Conservation (phyloP, 2,113 vertebrate genomes). For the Poeciliopsis occidentalis region DNA sequence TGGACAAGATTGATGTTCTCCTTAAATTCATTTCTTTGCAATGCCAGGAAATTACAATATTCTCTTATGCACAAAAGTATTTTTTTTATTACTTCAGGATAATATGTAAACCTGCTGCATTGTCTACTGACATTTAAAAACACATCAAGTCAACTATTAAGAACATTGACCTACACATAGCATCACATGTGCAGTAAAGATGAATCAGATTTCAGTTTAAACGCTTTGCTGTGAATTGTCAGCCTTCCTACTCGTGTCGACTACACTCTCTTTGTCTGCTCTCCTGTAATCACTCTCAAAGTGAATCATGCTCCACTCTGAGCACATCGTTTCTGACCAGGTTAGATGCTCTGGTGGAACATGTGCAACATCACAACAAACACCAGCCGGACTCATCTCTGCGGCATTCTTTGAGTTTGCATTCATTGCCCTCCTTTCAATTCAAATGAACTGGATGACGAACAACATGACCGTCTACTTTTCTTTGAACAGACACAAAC, state of each 20-base stretch:
- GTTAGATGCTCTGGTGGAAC: conserved; percentile 33
- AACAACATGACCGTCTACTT: conserved; percentile 25
- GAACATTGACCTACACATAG: not conserved
- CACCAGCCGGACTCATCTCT: conserved; percentile 11
- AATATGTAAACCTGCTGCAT: not conserved
- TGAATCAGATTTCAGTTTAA: conserved; percentile 39
- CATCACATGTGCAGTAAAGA: conserved; percentile 13
- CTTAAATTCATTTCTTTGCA: not conserved
- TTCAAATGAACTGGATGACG: conserved; percentile 12
- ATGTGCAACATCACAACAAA: conserved; percentile 21
- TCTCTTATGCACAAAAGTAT: no score
- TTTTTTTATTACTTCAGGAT: conserved; percentile 2
- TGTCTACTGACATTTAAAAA: not conserved
- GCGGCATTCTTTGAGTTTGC: conserved; percentile 36
- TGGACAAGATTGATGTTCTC: no score
- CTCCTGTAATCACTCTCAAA: conserved; percentile 54
- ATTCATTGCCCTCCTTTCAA: conserved; percentile 19
- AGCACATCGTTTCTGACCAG: conserved; percentile 55
- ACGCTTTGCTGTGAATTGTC: conserved; percentile 37
- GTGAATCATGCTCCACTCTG: conserved; percentile 68
- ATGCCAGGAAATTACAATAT: not conserved
- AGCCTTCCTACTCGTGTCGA: conserved; percentile 57
- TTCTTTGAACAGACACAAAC: conserved; percentile 26
- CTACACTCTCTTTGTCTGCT: conserved; percentile 62
- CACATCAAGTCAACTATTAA: not conserved